A percentile compares a stretch with the other conserved stretches of the same genome.
phyloP scores from a whole-genome alignment of 1,140 invertebrate genomes.

The Mamestra configurata region DNA sequence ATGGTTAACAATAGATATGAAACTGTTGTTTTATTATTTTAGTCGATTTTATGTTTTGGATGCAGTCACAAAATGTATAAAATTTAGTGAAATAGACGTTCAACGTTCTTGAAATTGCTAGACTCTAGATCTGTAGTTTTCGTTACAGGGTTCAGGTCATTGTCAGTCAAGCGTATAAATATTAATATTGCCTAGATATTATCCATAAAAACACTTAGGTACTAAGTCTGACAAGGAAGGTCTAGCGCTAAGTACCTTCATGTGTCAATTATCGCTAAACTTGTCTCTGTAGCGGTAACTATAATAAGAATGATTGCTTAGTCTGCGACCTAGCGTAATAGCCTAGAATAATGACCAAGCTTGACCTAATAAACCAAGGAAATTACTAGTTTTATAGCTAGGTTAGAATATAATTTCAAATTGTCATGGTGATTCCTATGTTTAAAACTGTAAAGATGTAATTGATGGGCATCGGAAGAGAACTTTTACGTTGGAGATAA shows the following conservation, averaged over 20 bases:
- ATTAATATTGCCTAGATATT: neutral
- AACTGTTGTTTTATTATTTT: no score
- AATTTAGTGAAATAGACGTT: no score
- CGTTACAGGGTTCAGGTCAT: no score
- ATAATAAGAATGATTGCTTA: slow-evolving; percentile 18
- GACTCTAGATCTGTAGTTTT: no score
- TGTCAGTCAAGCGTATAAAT: no score
- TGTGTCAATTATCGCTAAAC: slow-evolving; percentile 7
- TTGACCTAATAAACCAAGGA: slow-evolving; percentile 37
- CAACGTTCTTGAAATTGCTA: no score
- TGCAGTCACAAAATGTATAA: no score
- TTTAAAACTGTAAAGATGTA: neutral
- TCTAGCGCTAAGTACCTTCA: neutral
- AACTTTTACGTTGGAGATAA: neutral
- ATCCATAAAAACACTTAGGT: neutral
- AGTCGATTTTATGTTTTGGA: no score
- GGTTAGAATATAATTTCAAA: neutral
- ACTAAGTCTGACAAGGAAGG: neutral
- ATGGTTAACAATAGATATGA: neutral
- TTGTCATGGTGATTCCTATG: neutral
- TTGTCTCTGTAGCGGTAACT: neutral
- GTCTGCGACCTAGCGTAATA: slow-evolving; percentile 32
- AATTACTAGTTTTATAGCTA: slow-evolving; percentile 2
- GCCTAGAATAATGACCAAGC: slow-evolving; percentile 31
- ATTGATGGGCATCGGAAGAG: neutral